These are phyloP conservation scores for Acestrorhynchus altus DNA, from an alignment of 2,797 vertebrate species.

Conservation along the genomic window DNA sequence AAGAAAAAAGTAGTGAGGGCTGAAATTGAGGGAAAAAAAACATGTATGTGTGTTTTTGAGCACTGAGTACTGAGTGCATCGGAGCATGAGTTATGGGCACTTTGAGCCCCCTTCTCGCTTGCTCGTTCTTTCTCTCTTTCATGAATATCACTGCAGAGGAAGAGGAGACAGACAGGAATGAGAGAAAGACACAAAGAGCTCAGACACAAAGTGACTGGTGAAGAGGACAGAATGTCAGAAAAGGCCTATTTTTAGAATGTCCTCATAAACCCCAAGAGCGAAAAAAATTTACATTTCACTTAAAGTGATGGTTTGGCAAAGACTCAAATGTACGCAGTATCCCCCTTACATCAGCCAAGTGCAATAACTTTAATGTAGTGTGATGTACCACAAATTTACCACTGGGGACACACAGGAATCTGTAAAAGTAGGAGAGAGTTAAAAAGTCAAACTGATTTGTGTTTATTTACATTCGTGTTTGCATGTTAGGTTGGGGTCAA, in stretches of 20 bases:
- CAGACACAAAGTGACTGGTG: not conserved
- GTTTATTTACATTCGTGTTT: no score
- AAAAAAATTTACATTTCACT: not conserved
- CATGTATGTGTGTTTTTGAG: not conserved
- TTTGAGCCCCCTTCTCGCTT: slow-evolving; percentile 21
- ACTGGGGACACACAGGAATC: no score
- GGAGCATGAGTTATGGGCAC: slow-evolving; percentile 43
- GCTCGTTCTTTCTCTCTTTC: slow-evolving; percentile 1
- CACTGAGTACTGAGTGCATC: slow-evolving; percentile 20
- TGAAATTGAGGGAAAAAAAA: not conserved
- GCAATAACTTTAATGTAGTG: not conserved
- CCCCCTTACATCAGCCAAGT: not conserved
- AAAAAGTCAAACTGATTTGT: no score
- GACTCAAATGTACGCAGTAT: not conserved
- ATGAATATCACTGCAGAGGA: slow-evolving; percentile 43
- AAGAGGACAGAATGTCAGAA: not conserved
- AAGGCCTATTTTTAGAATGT: not conserved
- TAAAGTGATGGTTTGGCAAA: not conserved
- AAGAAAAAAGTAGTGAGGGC: slow-evolving; percentile 10
- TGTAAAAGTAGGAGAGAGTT: no score
- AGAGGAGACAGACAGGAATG: slow-evolving; percentile 9
- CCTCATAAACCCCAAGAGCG: not conserved
- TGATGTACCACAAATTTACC: no score
- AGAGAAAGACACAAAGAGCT: slow-evolving; percentile 1
- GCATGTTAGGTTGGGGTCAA: no score